Percentiles rank a stretch among this genome's conserved stretches.
Evolutionary conservation across 2,888 invertebrate species (phyloP).

Genomic region (Ochropleura leucogaster): DNA sequence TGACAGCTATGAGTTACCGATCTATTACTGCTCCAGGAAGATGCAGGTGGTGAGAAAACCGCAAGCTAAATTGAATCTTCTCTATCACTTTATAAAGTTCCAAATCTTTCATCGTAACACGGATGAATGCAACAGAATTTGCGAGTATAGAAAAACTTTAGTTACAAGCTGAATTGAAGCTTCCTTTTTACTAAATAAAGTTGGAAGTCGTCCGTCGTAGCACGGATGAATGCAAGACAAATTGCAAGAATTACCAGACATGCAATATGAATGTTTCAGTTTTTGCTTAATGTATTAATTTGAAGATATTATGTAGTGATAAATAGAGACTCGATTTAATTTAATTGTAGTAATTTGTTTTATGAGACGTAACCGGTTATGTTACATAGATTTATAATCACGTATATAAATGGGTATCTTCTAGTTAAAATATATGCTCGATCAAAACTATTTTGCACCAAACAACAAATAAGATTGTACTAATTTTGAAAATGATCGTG

Average conservation of each 20-base stretch:
- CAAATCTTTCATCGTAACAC: not conserved
- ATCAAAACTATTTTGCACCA: not conserved
- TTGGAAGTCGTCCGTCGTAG: not conserved
- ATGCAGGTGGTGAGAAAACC: constrained; percentile 9
- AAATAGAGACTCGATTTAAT: constrained; percentile 16
- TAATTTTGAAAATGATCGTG: not conserved
- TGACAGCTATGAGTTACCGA: constrained; percentile 28
- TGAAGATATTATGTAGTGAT: constrained; percentile 25
- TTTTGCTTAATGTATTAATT: constrained; percentile 35
- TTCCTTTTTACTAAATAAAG: not conserved
- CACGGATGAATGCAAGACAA: constrained; percentile 33
- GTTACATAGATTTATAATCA: not conserved
- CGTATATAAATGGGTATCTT: not conserved
- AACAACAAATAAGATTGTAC: not conserved
- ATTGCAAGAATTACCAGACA: constrained; percentile 30
- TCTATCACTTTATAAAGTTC: not conserved
- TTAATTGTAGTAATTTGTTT: constrained; percentile 19
- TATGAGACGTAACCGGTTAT: not conserved
- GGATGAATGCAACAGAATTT: constrained; percentile 39
- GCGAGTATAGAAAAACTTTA: constrained; percentile 5
- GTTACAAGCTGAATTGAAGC: not conserved
- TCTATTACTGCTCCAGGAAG: constrained; percentile 27
- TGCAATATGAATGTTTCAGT: constrained; percentile 27
- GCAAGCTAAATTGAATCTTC: constrained; percentile 15
- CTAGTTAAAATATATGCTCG: not conserved